phyloP scores from a whole-genome alignment of 30 jellyfish, hydroid and myxozoan genomes.

The Cassiopea andromeda region DNA sequence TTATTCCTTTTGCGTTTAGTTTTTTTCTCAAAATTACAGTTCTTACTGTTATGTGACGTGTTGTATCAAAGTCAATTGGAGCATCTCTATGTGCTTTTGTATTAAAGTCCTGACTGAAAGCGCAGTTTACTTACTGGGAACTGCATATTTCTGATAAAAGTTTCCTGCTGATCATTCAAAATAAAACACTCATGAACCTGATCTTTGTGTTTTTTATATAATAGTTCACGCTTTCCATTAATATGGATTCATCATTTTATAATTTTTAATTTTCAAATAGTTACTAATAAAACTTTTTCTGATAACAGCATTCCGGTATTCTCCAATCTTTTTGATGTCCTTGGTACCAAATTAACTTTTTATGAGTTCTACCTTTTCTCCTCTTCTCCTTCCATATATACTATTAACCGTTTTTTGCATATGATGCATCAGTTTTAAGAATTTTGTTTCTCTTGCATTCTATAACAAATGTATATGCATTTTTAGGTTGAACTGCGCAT shows the following conservation, averaged over 20 bases:
- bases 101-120: too few relatives aligned
- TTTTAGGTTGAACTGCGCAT: constrained; percentile 68
- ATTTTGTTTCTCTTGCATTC: background rate
- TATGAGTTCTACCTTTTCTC: background rate
- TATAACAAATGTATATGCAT: background rate
- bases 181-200: too few relatives aligned
- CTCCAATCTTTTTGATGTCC: background rate
- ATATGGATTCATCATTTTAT: background rate
- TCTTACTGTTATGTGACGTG: too few relatives aligned
- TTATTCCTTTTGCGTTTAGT: too few relatives aligned
- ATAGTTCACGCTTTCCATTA: background rate
- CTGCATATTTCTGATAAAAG: too few relatives aligned
- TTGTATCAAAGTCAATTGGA: too few relatives aligned
- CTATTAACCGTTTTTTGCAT: background rate
- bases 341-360: background rate
- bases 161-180: too few relatives aligned
- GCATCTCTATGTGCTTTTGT: too few relatives aligned
- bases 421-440: background rate
- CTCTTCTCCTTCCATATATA: background rate
- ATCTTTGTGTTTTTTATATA: background rate
- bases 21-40: too few relatives aligned
- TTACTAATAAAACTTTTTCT: background rate
- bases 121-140: too few relatives aligned
- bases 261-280: too few relatives aligned
- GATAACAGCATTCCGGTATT: background rate